Evolutionary conservation across 2,113 vertebrate genomes (phyloP).

Genomic region (Eulacestoma nigropectus): DNA sequence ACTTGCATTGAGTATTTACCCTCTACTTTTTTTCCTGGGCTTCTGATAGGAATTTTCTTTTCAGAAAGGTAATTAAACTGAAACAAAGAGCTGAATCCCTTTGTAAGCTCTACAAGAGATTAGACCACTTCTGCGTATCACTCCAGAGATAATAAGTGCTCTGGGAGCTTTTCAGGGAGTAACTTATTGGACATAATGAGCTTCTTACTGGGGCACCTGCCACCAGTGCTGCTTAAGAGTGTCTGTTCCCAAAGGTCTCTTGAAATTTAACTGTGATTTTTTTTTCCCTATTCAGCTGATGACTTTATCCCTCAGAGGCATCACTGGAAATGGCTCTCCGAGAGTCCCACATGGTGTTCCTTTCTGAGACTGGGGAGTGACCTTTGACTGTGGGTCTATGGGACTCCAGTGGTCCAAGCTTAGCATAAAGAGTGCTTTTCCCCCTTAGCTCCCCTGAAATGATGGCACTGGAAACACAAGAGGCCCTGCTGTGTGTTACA

Average conservation of each 20-base stretch:
- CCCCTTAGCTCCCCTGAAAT: not conserved
- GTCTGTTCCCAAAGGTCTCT: not conserved
- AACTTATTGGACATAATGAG: conserved; percentile 6
- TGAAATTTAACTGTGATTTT: not conserved
- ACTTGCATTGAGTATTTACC: not conserved
- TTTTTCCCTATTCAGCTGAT: not conserved
- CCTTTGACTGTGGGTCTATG: not conserved
- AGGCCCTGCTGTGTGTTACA: not conserved
- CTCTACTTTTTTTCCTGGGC: not conserved
- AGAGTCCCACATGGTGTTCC: accelerated
- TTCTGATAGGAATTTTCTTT: not conserved
- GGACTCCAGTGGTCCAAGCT: not conserved
- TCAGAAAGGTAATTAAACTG: conserved; percentile 30
- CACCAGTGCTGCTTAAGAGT: not conserved
- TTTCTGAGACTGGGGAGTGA: not conserved
- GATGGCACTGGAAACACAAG: not conserved
- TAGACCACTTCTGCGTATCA: not conserved
- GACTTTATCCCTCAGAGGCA: not conserved
- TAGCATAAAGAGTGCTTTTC: not conserved
- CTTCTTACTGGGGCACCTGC: not conserved
- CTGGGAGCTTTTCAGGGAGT: conserved; percentile 23
- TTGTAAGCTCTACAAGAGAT: conserved; percentile 9
- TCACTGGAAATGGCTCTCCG: not conserved
- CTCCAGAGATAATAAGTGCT: conserved; percentile 32
- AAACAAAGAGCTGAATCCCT: conserved; percentile 5